phyloP scores from a whole-genome alignment of 2,797 vertebrate species.

The Podarcis lilfordi region DNA sequence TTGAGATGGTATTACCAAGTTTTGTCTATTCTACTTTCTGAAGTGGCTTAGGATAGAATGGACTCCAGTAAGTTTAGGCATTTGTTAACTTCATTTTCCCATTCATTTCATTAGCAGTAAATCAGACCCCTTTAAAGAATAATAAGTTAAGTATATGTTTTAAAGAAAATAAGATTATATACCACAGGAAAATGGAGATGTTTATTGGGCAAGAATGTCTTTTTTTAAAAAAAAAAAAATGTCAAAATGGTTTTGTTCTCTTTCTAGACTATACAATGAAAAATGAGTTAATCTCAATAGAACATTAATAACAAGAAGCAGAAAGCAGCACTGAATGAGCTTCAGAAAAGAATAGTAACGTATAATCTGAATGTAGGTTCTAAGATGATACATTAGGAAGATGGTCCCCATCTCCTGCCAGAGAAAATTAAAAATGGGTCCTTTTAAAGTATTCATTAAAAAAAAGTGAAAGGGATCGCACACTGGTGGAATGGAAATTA shows the following conservation, averaged over 20 bases:
- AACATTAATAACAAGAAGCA: background rate
- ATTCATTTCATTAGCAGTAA: too few species aligned
- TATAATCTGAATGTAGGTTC: background rate
- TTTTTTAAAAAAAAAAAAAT: background rate
- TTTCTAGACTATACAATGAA: background rate
- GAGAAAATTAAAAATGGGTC: slow-evolving; percentile 30
- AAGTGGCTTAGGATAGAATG: too few species aligned
- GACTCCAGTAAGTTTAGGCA: too few species aligned
- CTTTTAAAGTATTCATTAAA: slow-evolving; percentile 22
- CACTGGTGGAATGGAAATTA: slow-evolving; percentile 22
- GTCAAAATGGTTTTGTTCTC: background rate
- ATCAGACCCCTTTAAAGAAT: too few species aligned
- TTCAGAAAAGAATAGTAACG: background rate
- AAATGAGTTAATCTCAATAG: background rate
- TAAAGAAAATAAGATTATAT: too few species aligned
- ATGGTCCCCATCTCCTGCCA: background rate
- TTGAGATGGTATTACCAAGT: too few species aligned
- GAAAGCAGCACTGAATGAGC: background rate
- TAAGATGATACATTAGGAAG: background rate
- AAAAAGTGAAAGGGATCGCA: slow-evolving; percentile 15
- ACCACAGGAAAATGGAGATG: background rate
- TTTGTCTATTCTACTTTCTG: too few species aligned
- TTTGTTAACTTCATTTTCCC: too few species aligned
- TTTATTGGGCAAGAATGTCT: background rate
- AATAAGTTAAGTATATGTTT: too few species aligned